phyloP scores from a whole-genome alignment of 2,888 invertebrate species.

The Rhorus exstirpatorius region DNA sequence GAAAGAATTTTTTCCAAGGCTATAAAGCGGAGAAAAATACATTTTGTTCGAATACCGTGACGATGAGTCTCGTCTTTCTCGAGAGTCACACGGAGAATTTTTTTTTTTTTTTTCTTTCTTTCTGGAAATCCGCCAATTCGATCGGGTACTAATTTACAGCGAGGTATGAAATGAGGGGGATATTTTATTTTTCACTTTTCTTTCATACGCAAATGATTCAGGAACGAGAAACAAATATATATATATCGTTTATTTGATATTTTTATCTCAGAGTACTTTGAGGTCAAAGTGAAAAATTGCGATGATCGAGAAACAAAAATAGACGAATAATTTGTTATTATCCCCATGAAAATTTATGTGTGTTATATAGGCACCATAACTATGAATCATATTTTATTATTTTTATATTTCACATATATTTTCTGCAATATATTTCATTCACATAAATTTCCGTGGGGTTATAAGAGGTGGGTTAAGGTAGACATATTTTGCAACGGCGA shows the following conservation, averaged over 20 bases:
- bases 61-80: background rate
- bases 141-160: slow-evolving; percentile 13
- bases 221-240: background rate
- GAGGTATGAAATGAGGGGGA: background rate
- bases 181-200: background rate
- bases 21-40: slow-evolving; percentile 1
- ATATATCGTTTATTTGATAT: background rate
- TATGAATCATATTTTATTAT: too few relatives aligned
- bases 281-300: background rate
- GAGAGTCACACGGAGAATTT: slow-evolving; percentile 4
- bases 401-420: too few relatives aligned
- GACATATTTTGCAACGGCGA: too few relatives aligned
- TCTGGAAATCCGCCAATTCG: slow-evolving; percentile 50
- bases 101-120: slow-evolving; percentile 27
- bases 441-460: too few relatives aligned
- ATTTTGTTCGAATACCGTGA: slow-evolving; percentile 33
- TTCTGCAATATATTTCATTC: too few relatives aligned
- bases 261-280: background rate
- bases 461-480: too few relatives aligned
- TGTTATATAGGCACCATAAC: too few relatives aligned
- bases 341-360: too few relatives aligned
- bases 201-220: background rate
- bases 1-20: slow-evolving; percentile 51
- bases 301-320: background rate
- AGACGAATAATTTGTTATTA: too few relatives aligned